These are phyloP conservation scores for Tachuris rubrigastra DNA, from an alignment of 2,113 vertebrate genomes.

Conservation along the genomic window DNA sequence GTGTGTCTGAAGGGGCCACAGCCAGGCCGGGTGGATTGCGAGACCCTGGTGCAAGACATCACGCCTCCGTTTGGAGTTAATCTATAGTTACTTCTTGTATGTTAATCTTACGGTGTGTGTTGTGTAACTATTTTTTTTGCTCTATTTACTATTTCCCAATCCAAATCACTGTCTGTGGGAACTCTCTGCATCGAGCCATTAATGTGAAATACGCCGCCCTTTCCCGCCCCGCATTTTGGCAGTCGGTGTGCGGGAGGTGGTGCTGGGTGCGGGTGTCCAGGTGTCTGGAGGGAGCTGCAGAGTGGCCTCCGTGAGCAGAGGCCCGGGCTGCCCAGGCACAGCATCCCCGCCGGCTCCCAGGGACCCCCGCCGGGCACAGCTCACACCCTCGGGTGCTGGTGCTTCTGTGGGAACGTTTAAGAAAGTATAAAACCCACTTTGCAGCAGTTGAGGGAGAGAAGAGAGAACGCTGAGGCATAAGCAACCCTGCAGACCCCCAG, in stretches of 20 bases:
- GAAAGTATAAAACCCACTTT: fast-evolving
- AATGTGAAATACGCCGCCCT: fast-evolving
- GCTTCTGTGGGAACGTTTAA: background rate
- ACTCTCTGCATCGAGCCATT: fast-evolving
- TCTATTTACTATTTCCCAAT: background rate
- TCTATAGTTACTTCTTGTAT: background rate
- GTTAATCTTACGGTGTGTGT: fast-evolving
- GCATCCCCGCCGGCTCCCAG: background rate
- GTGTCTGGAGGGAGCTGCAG: too few species aligned
- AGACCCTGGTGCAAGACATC: background rate
- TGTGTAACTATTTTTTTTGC: background rate
- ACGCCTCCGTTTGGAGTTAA: fast-evolving
- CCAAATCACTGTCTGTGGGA: too few species aligned
- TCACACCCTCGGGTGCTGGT: fast-evolving
- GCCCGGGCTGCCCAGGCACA: background rate
- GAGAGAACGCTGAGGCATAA: background rate
- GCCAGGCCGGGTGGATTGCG: background rate
- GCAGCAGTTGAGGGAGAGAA: background rate
- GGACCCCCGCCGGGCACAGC: fast-evolving
- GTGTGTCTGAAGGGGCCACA: fast-evolving
- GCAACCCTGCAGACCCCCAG: too few species aligned
- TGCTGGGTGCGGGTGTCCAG: fast-evolving
- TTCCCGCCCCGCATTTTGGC: fast-evolving
- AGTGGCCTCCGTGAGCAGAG: background rate
- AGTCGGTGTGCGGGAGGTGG: fast-evolving